Conservation (phyloP, 2,113 vertebrate genomes). For the Rhineura floridana region DNA sequence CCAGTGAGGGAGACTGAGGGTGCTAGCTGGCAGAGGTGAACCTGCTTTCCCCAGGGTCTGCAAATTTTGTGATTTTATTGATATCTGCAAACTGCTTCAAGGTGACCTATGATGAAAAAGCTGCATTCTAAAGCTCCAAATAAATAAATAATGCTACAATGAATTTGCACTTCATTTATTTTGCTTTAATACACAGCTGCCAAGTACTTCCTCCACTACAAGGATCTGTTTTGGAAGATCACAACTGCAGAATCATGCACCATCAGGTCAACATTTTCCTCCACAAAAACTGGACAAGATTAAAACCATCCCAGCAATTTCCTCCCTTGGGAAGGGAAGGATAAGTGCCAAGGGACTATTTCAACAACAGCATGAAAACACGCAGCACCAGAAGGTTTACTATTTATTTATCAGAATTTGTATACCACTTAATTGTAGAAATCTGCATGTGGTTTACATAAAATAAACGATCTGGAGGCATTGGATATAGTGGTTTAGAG, state of each 20-base stretch:
- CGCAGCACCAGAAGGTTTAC: background rate
- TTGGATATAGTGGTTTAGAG: too few species aligned
- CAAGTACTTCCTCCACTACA: too few species aligned
- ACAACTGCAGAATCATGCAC: fast-evolving
- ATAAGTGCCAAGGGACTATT: background rate
- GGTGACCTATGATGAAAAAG: too few species aligned
- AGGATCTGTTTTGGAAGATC: background rate
- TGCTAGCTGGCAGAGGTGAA: too few species aligned
- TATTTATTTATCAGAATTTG: too few species aligned
- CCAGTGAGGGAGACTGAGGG: too few species aligned
- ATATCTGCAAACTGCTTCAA: too few species aligned
- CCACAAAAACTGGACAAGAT: background rate
- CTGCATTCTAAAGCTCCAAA: background rate
- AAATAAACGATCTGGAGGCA: too few species aligned
- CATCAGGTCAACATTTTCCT: background rate
- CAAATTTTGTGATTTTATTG: too few species aligned
- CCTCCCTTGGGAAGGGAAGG: background rate
- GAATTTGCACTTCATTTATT: background rate
- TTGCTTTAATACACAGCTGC: background rate
- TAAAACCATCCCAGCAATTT: background rate
- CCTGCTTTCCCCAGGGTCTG: too few species aligned
- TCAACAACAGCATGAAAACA: background rate
- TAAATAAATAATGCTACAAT: background rate
- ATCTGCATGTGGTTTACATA: too few species aligned
- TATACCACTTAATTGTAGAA: too few species aligned